A percentile compares a stretch with the other conserved stretches of the same genome.
Conservation (phyloP, 2,113 vertebrate genomes). For the Crotophaga sulcirostris region DNA sequence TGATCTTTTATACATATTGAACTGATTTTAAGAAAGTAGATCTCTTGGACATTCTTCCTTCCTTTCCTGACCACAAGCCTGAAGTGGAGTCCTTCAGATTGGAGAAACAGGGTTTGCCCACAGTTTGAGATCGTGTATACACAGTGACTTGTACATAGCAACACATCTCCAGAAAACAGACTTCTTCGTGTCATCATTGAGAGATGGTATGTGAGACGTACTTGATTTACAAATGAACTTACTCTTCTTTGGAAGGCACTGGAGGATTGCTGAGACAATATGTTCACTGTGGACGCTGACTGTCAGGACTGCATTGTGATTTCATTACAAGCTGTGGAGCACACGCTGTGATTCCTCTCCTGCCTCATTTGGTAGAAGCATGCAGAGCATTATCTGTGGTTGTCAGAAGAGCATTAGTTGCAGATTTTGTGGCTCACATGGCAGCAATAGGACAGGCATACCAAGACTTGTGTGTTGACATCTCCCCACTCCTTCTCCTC, state of each 20-base stretch:
- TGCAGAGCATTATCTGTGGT: fast-evolving
- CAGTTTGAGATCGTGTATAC: neutral
- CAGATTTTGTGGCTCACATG: neutral
- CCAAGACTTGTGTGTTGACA: neutral
- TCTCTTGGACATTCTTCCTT: neutral
- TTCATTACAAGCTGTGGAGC: neutral
- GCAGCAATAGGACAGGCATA: neutral
- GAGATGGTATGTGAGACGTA: neutral
- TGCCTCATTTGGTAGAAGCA: neutral
- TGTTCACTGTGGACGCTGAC: fast-evolving
- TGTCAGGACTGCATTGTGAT: neutral
- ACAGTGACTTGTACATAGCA: neutral
- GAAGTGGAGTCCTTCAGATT: neutral
- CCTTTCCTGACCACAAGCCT: neutral
- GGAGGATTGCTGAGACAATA: neutral
- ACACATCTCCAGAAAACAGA: neutral
- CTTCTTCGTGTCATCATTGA: neutral
- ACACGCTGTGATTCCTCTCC: neutral
- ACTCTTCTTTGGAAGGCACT: neutral
- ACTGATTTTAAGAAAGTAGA: neutral
- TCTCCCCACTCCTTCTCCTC: neutral
- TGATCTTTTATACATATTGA: neutral
- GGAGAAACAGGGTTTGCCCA: neutral
- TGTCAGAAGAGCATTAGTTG: neutral
- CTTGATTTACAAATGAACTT: neutral